Percentiles rank a stretch among this genome's conserved stretches.
These are phyloP conservation scores for Plebejus argus DNA, from an alignment of 2,888 invertebrate genomes.

Conservation along the genomic window DNA sequence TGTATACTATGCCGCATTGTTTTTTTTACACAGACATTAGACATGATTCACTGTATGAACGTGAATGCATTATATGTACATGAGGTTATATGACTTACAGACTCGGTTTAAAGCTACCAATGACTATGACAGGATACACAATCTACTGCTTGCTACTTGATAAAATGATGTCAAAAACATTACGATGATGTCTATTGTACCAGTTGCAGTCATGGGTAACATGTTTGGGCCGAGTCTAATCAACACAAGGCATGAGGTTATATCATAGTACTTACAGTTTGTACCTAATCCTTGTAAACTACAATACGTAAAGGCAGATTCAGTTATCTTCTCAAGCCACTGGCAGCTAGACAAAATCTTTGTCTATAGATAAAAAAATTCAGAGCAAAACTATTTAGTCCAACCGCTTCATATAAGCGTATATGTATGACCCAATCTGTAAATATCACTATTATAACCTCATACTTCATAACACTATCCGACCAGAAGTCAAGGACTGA, in stretches of 20 bases:
- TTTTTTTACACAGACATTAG: background rate
- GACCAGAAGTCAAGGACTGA: background rate
- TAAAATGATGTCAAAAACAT: too few relatives aligned
- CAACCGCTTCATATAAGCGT: background rate
- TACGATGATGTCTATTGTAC: background rate
- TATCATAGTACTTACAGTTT: background rate
- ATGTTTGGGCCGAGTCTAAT: background rate
- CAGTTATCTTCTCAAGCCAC: background rate
- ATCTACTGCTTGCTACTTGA: too few relatives aligned
- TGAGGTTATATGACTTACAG: background rate
- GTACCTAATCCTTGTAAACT: background rate
- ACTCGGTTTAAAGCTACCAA: background rate
- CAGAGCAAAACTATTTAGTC: too few relatives aligned
- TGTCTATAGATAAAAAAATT: too few relatives aligned
- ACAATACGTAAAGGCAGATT: background rate
- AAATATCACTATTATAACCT: slow-evolving; percentile 16
- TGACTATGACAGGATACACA: background rate
- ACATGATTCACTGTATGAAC: background rate
- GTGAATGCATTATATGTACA: background rate
- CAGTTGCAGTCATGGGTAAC: background rate
- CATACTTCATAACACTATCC: slow-evolving; percentile 7
- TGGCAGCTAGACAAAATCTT: too few relatives aligned
- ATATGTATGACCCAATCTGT: background rate
- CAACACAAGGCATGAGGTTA: background rate
- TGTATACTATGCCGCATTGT: background rate